Percentiles rank a stretch among this genome's conserved stretches.
These are phyloP conservation scores for Arremon brunneinucha DNA, from an alignment of 2,797 vertebrate species.

Conservation along the genomic window DNA sequence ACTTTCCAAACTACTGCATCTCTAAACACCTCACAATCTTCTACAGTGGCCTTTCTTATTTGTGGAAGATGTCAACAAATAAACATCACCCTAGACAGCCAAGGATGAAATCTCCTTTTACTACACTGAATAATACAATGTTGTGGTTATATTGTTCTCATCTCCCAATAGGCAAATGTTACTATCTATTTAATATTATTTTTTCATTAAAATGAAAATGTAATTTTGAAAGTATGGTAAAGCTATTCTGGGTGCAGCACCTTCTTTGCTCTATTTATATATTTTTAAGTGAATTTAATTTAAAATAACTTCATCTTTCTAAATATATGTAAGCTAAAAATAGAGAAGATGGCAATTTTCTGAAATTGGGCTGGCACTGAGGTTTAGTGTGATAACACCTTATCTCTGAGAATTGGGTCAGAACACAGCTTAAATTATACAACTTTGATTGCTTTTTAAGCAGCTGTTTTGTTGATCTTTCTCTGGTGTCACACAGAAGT, in stretches of 20 bases:
- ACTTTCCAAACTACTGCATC: not conserved
- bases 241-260: not conserved
- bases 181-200: not conserved
- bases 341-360: constrained; percentile 10
- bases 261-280: constrained; percentile 26
- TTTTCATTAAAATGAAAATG: constrained; percentile 56
- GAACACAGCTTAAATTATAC: constrained; percentile 24
- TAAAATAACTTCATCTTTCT: constrained; percentile 29
- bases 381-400: constrained; percentile 38
- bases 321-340: constrained; percentile 34
- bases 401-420: constrained; percentile 25
- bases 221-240: not conserved
- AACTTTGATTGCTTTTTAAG: constrained; percentile 28
- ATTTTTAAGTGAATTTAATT: constrained; percentile 28
- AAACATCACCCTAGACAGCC: not conserved
- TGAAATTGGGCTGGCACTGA: constrained; percentile 13
- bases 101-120: not conserved
- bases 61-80: not conserved
- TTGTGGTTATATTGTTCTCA: not conserved
- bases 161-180: not conserved
- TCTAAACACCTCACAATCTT: not conserved
- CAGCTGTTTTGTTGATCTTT: not conserved
- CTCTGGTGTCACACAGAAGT: not conserved
- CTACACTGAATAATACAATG: not conserved
- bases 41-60: not conserved